A percentile compares a stretch with the other conserved stretches of the same genome.
Conservation (phyloP, 2,797 vertebrate species). For the Champsocephalus esox region DNA sequence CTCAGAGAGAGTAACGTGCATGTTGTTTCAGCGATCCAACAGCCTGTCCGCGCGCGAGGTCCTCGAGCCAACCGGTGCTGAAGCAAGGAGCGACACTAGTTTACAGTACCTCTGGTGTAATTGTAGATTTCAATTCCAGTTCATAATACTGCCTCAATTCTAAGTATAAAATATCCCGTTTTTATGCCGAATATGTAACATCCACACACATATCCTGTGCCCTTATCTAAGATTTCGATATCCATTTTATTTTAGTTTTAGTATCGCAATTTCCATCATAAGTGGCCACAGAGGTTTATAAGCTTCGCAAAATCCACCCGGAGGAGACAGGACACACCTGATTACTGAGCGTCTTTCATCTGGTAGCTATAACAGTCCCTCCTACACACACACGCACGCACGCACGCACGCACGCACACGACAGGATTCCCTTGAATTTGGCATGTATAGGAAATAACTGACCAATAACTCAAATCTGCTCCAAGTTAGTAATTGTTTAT, state of each 20-base stretch:
- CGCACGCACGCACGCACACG: neutral
- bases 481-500: neutral
- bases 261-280: neutral
- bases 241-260: neutral
- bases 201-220: constrained; percentile 1
- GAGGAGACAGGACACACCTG: constrained; percentile 31
- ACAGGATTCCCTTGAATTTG: neutral
- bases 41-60: constrained; percentile 6
- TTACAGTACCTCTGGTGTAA: neutral
- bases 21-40: constrained; percentile 8
- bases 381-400: constrained; percentile 16
- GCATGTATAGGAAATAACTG: neutral
- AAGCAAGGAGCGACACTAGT: constrained; percentile 26
- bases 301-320: neutral
- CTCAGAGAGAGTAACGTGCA: neutral
- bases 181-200: neutral
- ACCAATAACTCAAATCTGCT: neutral
- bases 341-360: constrained; percentile 31
- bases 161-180: neutral
- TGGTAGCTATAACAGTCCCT: constrained; percentile 32
- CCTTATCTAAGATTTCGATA: neutral
- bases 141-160: neutral
- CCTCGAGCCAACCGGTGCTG: constrained; percentile 44
- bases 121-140: neutral
- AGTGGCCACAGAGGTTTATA: neutral